Conservation (phyloP, 2,113 vertebrate species). For the Sula dactylatra region DNA sequence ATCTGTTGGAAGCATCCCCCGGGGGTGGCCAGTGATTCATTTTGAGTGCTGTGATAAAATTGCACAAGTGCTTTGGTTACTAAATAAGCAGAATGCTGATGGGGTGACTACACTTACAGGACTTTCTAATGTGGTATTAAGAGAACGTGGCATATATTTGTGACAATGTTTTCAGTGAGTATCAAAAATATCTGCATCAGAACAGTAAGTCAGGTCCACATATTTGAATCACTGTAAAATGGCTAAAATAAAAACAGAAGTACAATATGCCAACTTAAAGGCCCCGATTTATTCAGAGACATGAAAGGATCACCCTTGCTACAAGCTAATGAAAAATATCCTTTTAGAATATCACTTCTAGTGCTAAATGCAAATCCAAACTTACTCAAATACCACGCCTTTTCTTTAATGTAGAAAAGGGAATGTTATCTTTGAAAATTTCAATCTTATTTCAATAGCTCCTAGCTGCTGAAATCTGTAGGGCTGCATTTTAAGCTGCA, state of each 20-base stretch:
- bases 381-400: background rate
- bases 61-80: background rate
- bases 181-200: background rate
- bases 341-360: background rate
- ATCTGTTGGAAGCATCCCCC: background rate
- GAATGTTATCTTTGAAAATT: background rate
- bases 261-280: background rate
- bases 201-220: background rate
- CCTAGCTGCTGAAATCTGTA: background rate
- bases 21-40: background rate
- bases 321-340: background rate
- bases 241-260: background rate
- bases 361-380: background rate
- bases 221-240: slow-evolving; percentile 3
- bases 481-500: background rate
- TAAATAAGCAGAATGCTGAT: background rate
- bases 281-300: background rate
- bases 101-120: background rate
- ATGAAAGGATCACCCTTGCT: background rate
- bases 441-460: background rate
- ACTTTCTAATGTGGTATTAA: background rate
- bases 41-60: slow-evolving; percentile 2
- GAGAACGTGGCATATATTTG: background rate
- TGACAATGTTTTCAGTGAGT: background rate
- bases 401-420: background rate